Conservation (phyloP, 1,140 invertebrate genomes). For the Lucilia sericata region DNA sequence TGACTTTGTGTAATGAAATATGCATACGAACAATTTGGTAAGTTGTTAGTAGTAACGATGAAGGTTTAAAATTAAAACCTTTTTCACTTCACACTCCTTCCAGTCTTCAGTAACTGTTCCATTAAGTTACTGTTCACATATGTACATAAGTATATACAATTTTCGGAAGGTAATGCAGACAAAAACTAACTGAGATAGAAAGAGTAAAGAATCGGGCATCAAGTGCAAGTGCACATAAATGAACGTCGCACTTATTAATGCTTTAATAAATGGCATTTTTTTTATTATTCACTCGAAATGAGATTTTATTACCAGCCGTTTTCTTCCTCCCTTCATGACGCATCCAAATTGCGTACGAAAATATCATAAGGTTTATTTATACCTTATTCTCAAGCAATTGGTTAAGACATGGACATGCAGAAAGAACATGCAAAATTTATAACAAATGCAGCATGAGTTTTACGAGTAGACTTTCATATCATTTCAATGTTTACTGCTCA, state of each 20-base stretch:
- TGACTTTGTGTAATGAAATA: background rate
- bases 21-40: constrained; percentile 31
- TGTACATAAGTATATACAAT: background rate
- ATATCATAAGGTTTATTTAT: background rate
- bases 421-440: constrained; percentile 15
- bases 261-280: constrained; percentile 67
- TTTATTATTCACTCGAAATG: constrained; percentile 62
- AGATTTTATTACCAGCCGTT: constrained; percentile 19
- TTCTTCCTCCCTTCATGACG: background rate
- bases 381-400: background rate
- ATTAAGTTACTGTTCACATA: background rate
- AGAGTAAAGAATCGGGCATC: background rate
- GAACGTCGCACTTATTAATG: constrained; percentile 65
- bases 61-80: constrained; percentile 5
- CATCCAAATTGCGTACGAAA: background rate
- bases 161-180: background rate
- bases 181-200: background rate
- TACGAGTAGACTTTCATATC: background rate
- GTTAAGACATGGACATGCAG: background rate
- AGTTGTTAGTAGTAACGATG: constrained; percentile 40
- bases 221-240: constrained; percentile 45
- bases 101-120: background rate
- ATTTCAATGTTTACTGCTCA: constrained; percentile 18
- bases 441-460: background rate
- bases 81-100: background rate